Conservation (phyloP, 2,888 invertebrate species). For the Troglohyphantes excavatus region DNA sequence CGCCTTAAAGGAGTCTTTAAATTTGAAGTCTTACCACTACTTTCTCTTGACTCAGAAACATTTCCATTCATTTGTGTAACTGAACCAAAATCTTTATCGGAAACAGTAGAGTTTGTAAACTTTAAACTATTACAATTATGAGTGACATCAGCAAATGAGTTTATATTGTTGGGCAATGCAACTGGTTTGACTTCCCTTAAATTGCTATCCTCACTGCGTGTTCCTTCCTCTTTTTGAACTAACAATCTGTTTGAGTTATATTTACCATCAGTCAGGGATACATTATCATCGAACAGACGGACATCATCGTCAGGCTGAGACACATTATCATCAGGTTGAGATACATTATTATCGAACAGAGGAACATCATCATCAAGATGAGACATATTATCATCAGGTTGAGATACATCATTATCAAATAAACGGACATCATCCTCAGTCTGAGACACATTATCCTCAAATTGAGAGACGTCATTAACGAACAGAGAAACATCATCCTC, state of each 20-base stretch:
- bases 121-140: background rate
- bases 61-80: background rate
- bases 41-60: background rate
- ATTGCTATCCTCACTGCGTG: background rate
- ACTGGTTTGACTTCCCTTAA: background rate
- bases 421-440: too few relatives aligned
- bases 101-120: background rate
- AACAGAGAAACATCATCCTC: background rate
- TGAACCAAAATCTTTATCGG: background rate
- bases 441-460: too few relatives aligned
- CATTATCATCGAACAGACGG: background rate
- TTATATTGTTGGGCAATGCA: background rate
- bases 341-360: background rate
- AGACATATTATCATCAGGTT: background rate
- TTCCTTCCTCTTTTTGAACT: background rate
- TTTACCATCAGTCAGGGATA: background rate
- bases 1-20: constrained; percentile 33
- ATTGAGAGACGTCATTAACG: too few relatives aligned
- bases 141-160: background rate
- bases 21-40: background rate
- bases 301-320: background rate
- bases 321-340: background rate
- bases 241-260: background rate
- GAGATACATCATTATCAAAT: background rate
- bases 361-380: background rate